phyloP scores from a whole-genome alignment of 2,113 vertebrate genomes.

The Solea solea region DNA sequence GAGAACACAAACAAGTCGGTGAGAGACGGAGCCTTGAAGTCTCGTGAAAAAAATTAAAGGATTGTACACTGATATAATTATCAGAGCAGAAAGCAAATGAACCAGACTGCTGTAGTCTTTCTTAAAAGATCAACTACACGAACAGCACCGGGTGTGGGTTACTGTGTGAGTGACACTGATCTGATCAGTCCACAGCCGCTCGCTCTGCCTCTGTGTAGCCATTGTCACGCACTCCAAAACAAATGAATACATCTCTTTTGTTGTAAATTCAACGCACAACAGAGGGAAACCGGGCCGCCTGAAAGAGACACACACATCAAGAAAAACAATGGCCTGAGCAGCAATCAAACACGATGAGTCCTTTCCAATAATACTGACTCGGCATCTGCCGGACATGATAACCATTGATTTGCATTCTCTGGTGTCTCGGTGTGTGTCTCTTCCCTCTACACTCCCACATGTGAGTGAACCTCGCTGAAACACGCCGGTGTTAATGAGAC shows the following conservation, averaged over 20 bases:
- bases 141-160: constrained; percentile 24
- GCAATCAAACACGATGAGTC: constrained; percentile 50
- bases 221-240: background rate
- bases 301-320: background rate
- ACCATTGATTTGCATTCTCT: constrained; percentile 71
- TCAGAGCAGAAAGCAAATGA: constrained; percentile 37
- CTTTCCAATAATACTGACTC: constrained; percentile 45
- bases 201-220: background rate
- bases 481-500: constrained; percentile 64
- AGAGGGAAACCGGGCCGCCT: too few relatives aligned
- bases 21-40: constrained; percentile 8
- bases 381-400: constrained; percentile 64
- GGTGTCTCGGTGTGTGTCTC: constrained; percentile 35
- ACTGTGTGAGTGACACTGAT: background rate
- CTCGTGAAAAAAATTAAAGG: constrained; percentile 19
- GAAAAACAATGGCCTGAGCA: constrained; percentile 39
- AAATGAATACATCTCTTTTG: background rate
- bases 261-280: constrained; percentile 8
- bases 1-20: constrained; percentile 4
- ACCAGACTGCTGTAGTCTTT: constrained; percentile 14
- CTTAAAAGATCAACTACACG: constrained; percentile 44
- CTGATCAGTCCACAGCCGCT: too few relatives aligned
- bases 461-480: constrained; percentile 31
- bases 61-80: constrained; percentile 25
- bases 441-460: constrained; percentile 38